A percentile compares a stretch with the other conserved stretches of the same genome.
Evolutionary conservation across 2,113 vertebrate genomes (phyloP).

Genomic region (Ailurus styani): DNA sequence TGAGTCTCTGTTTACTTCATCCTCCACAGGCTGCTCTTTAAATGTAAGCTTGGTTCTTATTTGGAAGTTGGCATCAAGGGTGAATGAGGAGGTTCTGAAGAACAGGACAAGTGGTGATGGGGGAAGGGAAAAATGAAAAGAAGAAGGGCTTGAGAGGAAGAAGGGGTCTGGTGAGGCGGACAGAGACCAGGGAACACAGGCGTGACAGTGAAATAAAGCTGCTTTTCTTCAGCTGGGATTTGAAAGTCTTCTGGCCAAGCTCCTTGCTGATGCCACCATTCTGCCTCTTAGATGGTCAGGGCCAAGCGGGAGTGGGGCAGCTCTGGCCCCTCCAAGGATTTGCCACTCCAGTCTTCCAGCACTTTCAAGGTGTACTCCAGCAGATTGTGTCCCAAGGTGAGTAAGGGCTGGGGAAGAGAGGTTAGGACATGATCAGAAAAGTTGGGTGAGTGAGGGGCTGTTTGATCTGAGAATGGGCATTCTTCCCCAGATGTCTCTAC

Average conservation of each 20-base stretch:
- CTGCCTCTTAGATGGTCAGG: constrained; percentile 88
- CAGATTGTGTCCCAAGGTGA: constrained; percentile 91
- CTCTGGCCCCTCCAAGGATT: constrained; percentile 88
- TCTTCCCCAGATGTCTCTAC: background rate
- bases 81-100: constrained; percentile 68
- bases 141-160: background rate
- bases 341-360: constrained; percentile 86
- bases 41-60: constrained; percentile 82
- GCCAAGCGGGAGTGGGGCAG: constrained; percentile 80
- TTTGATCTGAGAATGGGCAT: background rate
- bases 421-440: background rate
- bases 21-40: constrained; percentile 83
- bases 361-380: constrained; percentile 89
- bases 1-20: background rate
- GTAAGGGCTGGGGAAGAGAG: background rate
- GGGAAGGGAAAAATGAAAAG: background rate
- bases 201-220: background rate
- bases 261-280: background rate
- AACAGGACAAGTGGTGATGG: background rate
- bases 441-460: background rate
- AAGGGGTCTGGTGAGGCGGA: background rate
- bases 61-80: constrained; percentile 85
- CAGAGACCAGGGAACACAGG: background rate
- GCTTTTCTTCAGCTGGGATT: background rate
- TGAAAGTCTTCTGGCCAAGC: background rate